Conservation (phyloP, 2,113 vertebrate species). For the Cygnus atratus region DNA sequence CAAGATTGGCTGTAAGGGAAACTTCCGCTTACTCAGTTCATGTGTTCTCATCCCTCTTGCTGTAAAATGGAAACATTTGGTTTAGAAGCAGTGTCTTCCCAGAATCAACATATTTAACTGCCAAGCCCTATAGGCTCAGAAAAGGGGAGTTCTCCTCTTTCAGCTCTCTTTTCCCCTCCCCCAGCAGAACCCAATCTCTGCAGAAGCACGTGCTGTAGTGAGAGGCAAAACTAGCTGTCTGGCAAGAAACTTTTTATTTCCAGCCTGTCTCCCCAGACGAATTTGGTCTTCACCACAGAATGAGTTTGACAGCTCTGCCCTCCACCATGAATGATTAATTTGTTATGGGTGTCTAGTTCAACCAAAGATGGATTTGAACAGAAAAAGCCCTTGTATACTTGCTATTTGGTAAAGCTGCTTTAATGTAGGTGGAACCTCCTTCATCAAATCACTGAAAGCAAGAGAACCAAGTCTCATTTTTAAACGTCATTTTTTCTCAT, state of each 20-base stretch:
- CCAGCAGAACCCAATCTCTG: neutral
- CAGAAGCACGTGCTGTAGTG: neutral
- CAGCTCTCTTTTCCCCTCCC: neutral
- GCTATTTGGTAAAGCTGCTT: slow-evolving; percentile 48
- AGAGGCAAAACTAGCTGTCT: slow-evolving; percentile 22
- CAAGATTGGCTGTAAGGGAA: neutral
- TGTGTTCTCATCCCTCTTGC: neutral
- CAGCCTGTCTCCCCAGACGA: slow-evolving; percentile 16
- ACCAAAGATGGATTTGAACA: slow-evolving; percentile 60
- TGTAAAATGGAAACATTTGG: slow-evolving; percentile 12
- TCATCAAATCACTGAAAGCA: slow-evolving; percentile 13
- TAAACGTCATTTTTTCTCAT: slow-evolving; percentile 35
- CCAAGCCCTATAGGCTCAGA: neutral
- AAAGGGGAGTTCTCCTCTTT: neutral
- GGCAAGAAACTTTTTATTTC: slow-evolving; percentile 58
- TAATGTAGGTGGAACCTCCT: slow-evolving; percentile 40
- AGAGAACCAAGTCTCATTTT: slow-evolving; percentile 18
- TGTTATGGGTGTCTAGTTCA: slow-evolving; percentile 62
- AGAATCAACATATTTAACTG: neutral
- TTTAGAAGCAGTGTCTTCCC: neutral
- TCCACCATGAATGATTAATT: slow-evolving; percentile 67
- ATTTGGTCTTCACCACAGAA: slow-evolving; percentile 63
- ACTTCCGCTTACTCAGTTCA: neutral
- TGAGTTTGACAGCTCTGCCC: slow-evolving; percentile 60
- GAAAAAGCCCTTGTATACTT: slow-evolving; percentile 36